Percentiles rank a stretch among this genome's conserved stretches.
Conservation (phyloP, 1,140 invertebrate genomes). For the Bilobella aurantiaca region DNA sequence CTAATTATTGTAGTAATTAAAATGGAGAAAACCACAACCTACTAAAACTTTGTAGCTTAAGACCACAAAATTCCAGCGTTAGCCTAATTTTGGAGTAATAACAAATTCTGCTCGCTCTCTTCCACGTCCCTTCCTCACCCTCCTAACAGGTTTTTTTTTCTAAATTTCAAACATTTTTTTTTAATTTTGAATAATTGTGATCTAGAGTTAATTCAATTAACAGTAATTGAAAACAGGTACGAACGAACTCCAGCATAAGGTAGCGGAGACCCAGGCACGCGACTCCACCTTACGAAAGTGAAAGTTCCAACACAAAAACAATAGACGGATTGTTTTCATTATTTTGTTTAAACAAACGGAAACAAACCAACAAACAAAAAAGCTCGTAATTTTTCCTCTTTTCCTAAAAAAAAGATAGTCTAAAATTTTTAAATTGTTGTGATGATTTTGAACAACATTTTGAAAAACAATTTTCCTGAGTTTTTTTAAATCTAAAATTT, state of each 20-base stretch:
- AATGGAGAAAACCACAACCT: slow-evolving; percentile 28
- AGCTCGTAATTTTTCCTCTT: background rate
- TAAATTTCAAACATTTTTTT: background rate
- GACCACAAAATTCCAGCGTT: slow-evolving; percentile 7
- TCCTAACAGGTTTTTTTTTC: background rate
- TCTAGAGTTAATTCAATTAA: background rate
- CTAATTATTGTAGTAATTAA: slow-evolving; percentile 22
- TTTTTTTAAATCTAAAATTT: too few relatives aligned
- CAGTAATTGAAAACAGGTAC: slow-evolving; percentile 21
- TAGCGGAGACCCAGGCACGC: slow-evolving; percentile 15
- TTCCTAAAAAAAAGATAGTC: too few relatives aligned
- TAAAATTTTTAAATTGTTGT: too few relatives aligned
- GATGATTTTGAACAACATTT: too few relatives aligned
- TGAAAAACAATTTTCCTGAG: too few relatives aligned
- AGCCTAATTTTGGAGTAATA: background rate
- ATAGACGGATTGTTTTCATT: background rate
- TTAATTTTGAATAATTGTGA: background rate
- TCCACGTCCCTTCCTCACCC: background rate
- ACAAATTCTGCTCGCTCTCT: background rate
- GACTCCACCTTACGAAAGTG: slow-evolving; percentile 23
- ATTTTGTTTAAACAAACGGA: too few relatives aligned
- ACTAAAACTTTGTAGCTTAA: slow-evolving; percentile 11
- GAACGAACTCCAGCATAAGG: slow-evolving; percentile 19
- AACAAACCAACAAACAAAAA: background rate
- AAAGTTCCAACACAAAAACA: slow-evolving; percentile 8